Conservation (phyloP, 2,888 invertebrate species). For the Lithosia quadra region DNA sequence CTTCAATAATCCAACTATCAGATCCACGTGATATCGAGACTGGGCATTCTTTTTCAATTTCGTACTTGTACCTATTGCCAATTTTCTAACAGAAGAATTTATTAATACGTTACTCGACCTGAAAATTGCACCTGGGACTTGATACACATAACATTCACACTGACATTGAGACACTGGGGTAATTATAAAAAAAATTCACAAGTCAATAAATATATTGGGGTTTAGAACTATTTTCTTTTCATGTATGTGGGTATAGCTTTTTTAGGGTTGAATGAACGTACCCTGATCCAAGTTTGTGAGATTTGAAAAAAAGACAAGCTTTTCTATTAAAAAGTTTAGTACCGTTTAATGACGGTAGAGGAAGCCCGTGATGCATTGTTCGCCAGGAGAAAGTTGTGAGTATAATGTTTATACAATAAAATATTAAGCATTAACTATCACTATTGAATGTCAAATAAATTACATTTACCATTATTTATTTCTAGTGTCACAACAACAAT, state of each 20-base stretch:
- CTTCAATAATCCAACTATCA: too few species aligned
- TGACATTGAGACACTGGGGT: too few species aligned
- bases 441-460: slow-evolving; percentile 1
- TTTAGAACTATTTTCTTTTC: background rate
- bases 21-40: too few species aligned
- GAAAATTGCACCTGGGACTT: background rate
- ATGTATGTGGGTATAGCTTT: background rate
- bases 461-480: background rate
- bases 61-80: background rate
- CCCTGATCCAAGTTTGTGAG: background rate
- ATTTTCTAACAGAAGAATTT: background rate
- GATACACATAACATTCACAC: background rate
- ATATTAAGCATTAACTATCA: background rate
- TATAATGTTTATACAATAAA: background rate
- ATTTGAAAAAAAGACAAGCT: background rate
- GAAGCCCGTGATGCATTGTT: background rate
- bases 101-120: background rate
- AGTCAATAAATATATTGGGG: background rate
- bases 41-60: background rate
- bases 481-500: background rate
- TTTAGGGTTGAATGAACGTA: background rate
- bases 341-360: background rate
- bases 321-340: background rate
- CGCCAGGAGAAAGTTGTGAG: background rate
- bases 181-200: background rate